These are phyloP conservation scores for Schizopygopsis pylzovi DNA, from an alignment of 2,797 vertebrate species.

Conservation along the genomic window DNA sequence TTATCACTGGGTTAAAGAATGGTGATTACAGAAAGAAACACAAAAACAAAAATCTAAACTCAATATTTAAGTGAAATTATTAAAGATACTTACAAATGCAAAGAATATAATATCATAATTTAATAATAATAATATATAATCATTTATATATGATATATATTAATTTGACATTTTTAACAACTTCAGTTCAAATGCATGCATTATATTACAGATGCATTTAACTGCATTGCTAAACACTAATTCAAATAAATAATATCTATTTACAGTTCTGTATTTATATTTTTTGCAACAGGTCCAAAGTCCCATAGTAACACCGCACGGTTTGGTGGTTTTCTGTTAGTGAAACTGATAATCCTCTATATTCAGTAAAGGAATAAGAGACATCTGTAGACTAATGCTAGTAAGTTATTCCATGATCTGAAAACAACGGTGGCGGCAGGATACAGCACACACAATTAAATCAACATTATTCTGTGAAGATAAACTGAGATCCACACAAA, in stretches of 20 bases:
- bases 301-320: background rate
- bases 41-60: too few species aligned
- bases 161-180: background rate
- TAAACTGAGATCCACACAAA: background rate
- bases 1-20: background rate
- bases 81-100: background rate
- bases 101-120: background rate
- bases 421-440: background rate
- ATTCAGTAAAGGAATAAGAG: background rate
- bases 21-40: background rate
- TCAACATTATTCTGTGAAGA: background rate
- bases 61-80: background rate
- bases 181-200: background rate
- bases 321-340: background rate
- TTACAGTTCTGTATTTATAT: too few species aligned
- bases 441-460: background rate
- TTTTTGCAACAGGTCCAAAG: background rate
- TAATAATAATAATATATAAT: background rate
- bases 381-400: background rate
- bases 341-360: background rate
- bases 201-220: background rate
- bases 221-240: background rate
- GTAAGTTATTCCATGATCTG: background rate
- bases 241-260: background rate
- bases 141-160: background rate